Base-by-base conservation (phyloP, 2,113 vertebrate species). In the Rhabdornis inornatus region DNA sequence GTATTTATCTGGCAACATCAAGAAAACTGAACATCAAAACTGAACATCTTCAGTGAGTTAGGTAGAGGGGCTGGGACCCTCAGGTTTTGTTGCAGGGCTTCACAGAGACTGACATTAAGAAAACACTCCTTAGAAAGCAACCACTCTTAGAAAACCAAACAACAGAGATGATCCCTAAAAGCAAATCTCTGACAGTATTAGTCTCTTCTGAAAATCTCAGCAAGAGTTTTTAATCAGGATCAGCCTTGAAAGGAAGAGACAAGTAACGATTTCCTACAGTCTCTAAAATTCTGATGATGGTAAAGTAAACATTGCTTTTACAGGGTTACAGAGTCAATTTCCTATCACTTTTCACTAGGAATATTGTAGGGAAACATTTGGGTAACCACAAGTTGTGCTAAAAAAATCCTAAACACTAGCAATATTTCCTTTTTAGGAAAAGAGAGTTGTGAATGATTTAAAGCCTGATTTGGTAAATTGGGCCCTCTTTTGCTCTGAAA, bases 311-410 rank as follows among this genome's bases (percentile, higher is more conserved):
- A 92, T 65, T 80, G 71, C 27, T 85, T 76, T 95, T 96, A 87
- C 65, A 84, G 70, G 82, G 70, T 91, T 95, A 91, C 81, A 83
- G 75, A 95, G 78, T 94, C 86, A 87, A 95, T 95, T 96, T 96
- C 95, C 96, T 90, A 95, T 95, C 89, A 90, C 87, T 95, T 92
- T 94, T 94, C 89, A 96, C 82, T 92, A 87, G 76, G 37, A 23
- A 85, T 95, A 65, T 96, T 91, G 82, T 91, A 91, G 55, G 69
- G 49, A 97, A 96, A 76, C 86, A 49, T 92, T 96, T 94, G 61
- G 64, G 59, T 69, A 89, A 89, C 89, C 92, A 92, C 91, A 90
- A 83, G 91, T 95, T 96, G 78, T 89, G 87, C 80, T 92, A 71
- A 92, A 95, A 96, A 72, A 90, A 15, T n/a, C 44, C 69, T 81